phyloP scores from a whole-genome alignment of 2,113 vertebrate genomes.

The human (Homo sapiens) region DNA sequence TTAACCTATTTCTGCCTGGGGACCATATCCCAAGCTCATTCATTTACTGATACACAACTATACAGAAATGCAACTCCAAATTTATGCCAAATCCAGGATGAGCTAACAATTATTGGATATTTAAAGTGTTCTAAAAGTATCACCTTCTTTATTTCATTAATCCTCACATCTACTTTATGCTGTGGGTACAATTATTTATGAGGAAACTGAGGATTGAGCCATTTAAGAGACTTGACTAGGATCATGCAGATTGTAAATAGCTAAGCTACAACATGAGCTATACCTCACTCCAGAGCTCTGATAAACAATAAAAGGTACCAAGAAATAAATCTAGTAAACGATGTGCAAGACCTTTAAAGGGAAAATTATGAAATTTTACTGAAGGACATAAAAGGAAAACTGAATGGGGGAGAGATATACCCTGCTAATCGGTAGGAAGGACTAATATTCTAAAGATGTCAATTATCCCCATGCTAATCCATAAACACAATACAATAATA shows the following conservation, averaged over 20 bases:
- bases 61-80: not conserved
- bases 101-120: not conserved
- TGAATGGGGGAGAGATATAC: not conserved
- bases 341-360: constrained; percentile 55
- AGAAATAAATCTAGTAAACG: constrained; percentile 66
- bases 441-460: not conserved
- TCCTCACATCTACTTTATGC: not conserved
- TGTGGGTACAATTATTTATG: not conserved
- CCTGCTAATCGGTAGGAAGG: not conserved
- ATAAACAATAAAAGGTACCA: not conserved
- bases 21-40: not conserved
- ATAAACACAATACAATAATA: not conserved
- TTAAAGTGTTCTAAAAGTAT: not conserved
- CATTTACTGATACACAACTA: not conserved
- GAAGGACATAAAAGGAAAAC: constrained; percentile 57
- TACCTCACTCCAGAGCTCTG: not conserved
- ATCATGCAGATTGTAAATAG: not conserved
- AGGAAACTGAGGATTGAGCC: not conserved
- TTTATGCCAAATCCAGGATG: not conserved
- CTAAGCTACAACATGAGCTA: not conserved
- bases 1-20: not conserved
- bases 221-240: not conserved
- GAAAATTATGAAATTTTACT: constrained; percentile 48
- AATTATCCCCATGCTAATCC: not conserved
- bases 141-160: not conserved